Evolutionary conservation across 2,888 invertebrate species (phyloP).

Genomic region (Ischnura elegans): DNA sequence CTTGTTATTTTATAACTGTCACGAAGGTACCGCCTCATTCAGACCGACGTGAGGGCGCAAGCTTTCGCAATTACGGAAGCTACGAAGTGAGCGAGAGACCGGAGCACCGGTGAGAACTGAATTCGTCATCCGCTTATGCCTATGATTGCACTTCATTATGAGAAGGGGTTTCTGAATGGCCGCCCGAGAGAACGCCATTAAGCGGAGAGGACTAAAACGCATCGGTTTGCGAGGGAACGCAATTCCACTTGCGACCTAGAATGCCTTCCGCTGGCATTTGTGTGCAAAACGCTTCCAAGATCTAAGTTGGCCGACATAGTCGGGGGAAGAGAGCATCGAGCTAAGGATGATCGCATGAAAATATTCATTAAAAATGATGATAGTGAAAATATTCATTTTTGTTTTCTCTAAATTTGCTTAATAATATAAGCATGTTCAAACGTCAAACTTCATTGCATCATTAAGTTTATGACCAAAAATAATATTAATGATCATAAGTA

Average conservation of each 20-base stretch:
- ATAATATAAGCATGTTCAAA: no score
- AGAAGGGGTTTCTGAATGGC: not conserved
- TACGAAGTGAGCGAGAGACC: not conserved
- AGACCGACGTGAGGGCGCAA: not conserved
- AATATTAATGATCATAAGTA: no score
- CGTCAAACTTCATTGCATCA: no score
- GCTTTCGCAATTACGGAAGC: not conserved
- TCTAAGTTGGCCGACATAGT: no score
- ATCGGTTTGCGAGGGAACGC: not conserved
- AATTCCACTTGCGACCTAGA: not conserved
- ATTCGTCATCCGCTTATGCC: slow-evolving; percentile 10
- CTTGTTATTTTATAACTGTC: not conserved
- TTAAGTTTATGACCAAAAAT: no score
- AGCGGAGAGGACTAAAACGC: not conserved
- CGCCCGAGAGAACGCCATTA: not conserved
- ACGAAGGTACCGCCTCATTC: not conserved
- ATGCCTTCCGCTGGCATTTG: not conserved
- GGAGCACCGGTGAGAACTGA: not conserved
- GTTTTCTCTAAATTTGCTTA: no score
- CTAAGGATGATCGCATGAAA: no score
- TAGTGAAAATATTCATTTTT: no score
- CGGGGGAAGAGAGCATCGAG: no score
- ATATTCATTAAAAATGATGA: no score
- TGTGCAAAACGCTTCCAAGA: no score
- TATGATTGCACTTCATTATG: slow-evolving; percentile 7